Percentiles rank a stretch among this genome's conserved stretches.
phyloP scores from a whole-genome alignment of 2,888 invertebrate species.

The Amiota mariae region DNA sequence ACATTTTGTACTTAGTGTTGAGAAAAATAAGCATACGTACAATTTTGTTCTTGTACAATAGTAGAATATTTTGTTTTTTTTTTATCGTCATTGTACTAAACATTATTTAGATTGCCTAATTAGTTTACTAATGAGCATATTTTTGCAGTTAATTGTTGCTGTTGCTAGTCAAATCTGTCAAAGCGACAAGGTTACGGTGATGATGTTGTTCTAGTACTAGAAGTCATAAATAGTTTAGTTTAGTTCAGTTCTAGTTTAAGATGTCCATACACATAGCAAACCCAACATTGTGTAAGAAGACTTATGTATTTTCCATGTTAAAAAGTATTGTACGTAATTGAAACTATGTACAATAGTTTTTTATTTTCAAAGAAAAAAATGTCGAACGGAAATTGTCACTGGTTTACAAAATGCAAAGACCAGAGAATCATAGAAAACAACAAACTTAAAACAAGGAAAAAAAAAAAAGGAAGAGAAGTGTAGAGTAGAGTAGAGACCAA shows the following conservation, averaged over 20 bases:
- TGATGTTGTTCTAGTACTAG: not conserved
- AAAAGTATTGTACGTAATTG: too few species aligned
- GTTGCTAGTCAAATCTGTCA: not conserved
- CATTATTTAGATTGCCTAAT: slow-evolving; percentile 20
- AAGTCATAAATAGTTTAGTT: too few species aligned
- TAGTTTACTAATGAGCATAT: slow-evolving; percentile 14
- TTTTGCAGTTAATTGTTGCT: slow-evolving; percentile 5
- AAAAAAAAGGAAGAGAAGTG: not conserved
- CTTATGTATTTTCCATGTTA: too few species aligned
- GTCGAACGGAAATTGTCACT: too few species aligned
- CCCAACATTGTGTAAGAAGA: too few species aligned
- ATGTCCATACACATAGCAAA: too few species aligned
- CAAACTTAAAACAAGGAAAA: not conserved
- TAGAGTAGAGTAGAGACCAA: not conserved
- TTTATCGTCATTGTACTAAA: not conserved
- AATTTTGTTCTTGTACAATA: too few species aligned
- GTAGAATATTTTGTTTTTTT: not conserved
- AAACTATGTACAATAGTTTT: too few species aligned
- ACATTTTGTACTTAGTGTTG: not conserved
- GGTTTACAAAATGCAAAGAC: too few species aligned
- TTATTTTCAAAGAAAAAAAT: too few species aligned
- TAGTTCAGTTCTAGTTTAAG: too few species aligned
- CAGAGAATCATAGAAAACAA: not conserved
- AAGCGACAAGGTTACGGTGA: not conserved
- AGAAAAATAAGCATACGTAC: too few species aligned